Percentiles rank a stretch among this genome's conserved stretches.
phyloP scores from a whole-genome alignment of 2,797 vertebrate genomes.

The Acanthurus tractus region DNA sequence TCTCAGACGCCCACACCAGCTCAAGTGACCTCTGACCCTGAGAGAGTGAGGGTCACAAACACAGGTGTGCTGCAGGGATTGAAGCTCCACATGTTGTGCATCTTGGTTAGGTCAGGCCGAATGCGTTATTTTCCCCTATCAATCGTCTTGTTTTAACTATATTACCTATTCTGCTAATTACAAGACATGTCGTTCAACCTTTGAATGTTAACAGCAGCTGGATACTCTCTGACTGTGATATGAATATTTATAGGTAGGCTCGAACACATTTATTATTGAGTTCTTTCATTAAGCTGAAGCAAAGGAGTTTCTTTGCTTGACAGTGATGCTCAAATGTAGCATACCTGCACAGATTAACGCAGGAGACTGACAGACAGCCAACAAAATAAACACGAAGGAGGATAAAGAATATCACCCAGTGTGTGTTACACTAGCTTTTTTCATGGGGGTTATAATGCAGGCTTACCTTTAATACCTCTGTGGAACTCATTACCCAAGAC shows the following conservation, averaged over 20 bases:
- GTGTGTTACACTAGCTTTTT: conserved; percentile 44
- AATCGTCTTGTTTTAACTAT: conserved; percentile 40
- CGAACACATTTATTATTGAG: conserved; percentile 24
- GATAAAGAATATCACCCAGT: conserved; percentile 39
- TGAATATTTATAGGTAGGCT: conserved; percentile 37
- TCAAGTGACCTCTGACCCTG: conserved; percentile 52
- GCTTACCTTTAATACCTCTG: conserved; percentile 76
- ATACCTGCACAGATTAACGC: conserved; percentile 29
- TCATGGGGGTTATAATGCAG: conserved; percentile 41
- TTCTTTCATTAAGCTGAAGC: conserved; percentile 12
- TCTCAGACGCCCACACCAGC: conserved; percentile 60
- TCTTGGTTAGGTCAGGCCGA: conserved; percentile 11
- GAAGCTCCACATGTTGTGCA: conserved; percentile 6
- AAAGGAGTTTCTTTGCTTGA: conserved; percentile 44
- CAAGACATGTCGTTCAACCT: conserved; percentile 30
- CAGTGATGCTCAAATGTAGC: conserved; percentile 40
- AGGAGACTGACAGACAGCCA: conserved; percentile 32
- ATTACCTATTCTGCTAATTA: conserved; percentile 56
- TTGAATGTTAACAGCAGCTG: conserved; percentile 45
- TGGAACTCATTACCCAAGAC: conserved; percentile 79
- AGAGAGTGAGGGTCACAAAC: conserved; percentile 21
- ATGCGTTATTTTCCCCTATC: conserved; percentile 26
- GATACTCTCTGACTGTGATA: conserved; percentile 11
- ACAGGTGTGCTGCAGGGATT: conserved; percentile 64
- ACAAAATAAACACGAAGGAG: conserved; percentile 44